Evolutionary conservation across 2,888 invertebrate genomes (phyloP).

Genomic region (Aethes cnicana): DNA sequence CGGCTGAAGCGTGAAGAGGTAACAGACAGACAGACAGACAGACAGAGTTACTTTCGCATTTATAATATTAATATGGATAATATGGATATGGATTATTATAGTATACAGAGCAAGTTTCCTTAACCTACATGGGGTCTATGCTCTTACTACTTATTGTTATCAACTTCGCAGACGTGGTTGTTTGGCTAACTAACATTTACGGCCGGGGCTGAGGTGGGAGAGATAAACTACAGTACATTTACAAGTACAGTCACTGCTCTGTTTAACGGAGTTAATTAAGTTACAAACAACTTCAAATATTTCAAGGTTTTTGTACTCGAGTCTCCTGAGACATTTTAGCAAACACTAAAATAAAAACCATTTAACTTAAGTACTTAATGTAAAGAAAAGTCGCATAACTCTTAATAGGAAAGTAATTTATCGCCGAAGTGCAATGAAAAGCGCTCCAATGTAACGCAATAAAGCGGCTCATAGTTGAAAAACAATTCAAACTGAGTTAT

Average conservation of each 20-base stretch:
- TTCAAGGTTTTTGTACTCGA: conserved; percentile 16
- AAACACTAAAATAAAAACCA: conserved; percentile 41
- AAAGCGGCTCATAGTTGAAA: conserved; percentile 63
- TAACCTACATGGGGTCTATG: conserved; percentile 8
- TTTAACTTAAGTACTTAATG: conserved; percentile 45
- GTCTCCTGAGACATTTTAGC: too few species aligned
- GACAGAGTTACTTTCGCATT: not conserved
- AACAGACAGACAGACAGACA: not conserved
- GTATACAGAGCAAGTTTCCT: too few species aligned
- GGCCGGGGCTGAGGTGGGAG: conserved; percentile 1
- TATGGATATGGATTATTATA: too few species aligned
- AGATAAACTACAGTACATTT: conserved; percentile 23
- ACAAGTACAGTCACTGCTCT: conserved; percentile 11
- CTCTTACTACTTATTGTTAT: not conserved
- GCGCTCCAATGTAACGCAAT: conserved; percentile 66
- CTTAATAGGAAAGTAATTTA: conserved; percentile 59
- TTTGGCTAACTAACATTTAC: conserved; percentile 13
- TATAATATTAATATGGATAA: too few species aligned
- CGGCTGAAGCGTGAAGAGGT: not conserved
- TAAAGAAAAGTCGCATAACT: conserved; percentile 54
- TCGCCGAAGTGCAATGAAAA: conserved; percentile 60
- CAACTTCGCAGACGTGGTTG: conserved; percentile 12
- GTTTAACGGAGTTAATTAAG: conserved; percentile 10
- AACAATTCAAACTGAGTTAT: conserved; percentile 79
- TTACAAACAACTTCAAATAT: conserved; percentile 7